Percentiles rank a stretch among this genome's conserved stretches.
These are phyloP conservation scores for Epinotia ramella DNA, from an alignment of 2,888 invertebrate species.

Conservation along the genomic window DNA sequence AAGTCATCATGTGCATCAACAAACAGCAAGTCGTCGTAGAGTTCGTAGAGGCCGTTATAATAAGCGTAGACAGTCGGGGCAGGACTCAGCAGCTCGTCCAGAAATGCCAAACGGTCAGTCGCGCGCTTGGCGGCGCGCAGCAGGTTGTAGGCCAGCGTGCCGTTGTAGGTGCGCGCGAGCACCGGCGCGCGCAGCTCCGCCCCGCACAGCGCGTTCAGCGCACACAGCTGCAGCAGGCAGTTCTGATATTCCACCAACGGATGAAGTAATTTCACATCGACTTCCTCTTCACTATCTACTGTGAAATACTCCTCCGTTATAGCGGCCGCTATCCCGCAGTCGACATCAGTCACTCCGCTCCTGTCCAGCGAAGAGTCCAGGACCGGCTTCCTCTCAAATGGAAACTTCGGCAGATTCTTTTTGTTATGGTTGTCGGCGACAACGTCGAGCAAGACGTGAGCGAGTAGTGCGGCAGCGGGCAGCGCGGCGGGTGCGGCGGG, in stretches of 20 bases:
- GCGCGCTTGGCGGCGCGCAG: constrained; percentile 8
- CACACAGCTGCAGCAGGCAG: constrained; percentile 45
- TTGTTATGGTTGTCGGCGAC: constrained; percentile 1
- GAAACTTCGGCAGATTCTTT: not conserved
- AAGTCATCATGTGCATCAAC: not conserved
- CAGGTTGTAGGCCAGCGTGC: constrained; percentile 45
- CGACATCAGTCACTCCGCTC: constrained; percentile 34
- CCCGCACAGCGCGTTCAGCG: constrained; percentile 46
- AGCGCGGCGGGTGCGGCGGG: constrained; percentile 7
- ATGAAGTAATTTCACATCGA: constrained; percentile 12
- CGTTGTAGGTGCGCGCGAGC: constrained; percentile 42
- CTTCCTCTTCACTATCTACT: not conserved
- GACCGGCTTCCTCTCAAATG: constrained; percentile 17
- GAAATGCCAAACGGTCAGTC: not conserved
- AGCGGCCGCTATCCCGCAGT: constrained; percentile 47
- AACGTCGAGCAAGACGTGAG: constrained; percentile 38
- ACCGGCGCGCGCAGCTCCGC: constrained; percentile 24
- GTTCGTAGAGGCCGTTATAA: constrained; percentile 27
- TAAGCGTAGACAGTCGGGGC: constrained; percentile 42
- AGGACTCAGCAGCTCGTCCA: constrained; percentile 33
- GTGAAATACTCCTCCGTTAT: constrained; percentile 35
- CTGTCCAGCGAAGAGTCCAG: not conserved
- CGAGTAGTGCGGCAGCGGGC: constrained; percentile 32
- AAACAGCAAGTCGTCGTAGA: constrained; percentile 18
- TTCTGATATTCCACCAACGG: constrained; percentile 44